Percentiles rank a stretch among this genome's conserved stretches.
These are phyloP conservation scores for Sebastes paucispinis DNA, from an alignment of 2,797 vertebrate genomes.

Conservation along the genomic window DNA sequence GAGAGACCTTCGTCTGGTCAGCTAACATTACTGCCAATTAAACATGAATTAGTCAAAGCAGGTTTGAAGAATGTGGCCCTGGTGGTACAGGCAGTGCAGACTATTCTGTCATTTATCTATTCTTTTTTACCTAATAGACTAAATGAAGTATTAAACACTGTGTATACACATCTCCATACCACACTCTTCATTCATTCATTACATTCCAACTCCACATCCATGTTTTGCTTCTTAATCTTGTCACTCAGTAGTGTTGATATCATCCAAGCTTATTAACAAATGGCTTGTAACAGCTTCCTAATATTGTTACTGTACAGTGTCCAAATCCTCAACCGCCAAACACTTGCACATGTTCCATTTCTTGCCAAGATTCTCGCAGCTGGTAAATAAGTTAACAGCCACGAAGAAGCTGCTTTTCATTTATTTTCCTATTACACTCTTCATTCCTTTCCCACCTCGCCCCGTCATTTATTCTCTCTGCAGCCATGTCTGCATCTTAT, in stretches of 20 bases:
- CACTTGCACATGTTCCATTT: neutral
- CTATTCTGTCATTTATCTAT: neutral
- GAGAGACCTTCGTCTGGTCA: too few relatives aligned
- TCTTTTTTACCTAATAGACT: neutral
- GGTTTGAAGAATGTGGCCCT: neutral
- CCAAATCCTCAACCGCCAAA: neutral
- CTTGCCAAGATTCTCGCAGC: neutral
- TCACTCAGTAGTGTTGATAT: neutral
- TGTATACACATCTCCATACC: neutral
- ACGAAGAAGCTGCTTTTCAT: neutral
- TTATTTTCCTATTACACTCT: neutral
- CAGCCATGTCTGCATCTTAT: conserved; percentile 12
- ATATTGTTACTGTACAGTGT: neutral
- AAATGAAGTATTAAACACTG: neutral
- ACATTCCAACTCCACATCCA: neutral
- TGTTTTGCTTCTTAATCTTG: neutral
- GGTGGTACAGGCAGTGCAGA: neutral
- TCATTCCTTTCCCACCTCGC: neutral
- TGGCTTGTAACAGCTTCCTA: neutral
- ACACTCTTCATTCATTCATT: neutral
- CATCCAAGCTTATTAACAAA: neutral
- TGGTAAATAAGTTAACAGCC: neutral
- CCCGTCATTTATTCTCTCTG: neutral
- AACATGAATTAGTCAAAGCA: neutral
- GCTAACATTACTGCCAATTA: neutral